Conservation (phyloP, 37 sponge, comb jelly and placozoan species). For the Corticium candelabrum region DNA sequence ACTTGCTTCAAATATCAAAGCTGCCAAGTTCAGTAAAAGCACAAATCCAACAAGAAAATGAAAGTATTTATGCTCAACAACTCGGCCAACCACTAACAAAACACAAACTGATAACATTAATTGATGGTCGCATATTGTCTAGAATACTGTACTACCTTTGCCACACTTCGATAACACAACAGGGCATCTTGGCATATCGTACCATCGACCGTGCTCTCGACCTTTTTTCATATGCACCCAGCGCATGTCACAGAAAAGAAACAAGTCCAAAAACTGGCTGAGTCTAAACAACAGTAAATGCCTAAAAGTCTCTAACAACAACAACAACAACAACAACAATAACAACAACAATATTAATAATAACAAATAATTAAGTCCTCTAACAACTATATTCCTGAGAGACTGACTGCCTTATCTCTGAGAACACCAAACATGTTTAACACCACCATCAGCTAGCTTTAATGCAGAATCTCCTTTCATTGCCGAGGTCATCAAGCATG, state of each 20-base stretch:
- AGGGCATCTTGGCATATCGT: not conserved
- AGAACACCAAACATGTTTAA: too few relatives aligned
- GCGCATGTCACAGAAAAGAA: not conserved
- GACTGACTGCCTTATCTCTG: too few relatives aligned
- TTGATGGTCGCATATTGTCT: not conserved
- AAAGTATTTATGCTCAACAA: not conserved
- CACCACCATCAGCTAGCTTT: too few relatives aligned
- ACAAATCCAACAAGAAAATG: not conserved
- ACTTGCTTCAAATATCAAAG: not conserved
- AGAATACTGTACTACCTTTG: too few relatives aligned
- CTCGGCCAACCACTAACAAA: not conserved
- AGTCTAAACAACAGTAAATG: too few relatives aligned
- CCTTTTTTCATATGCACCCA: not conserved
- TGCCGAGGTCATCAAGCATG: too few relatives aligned
- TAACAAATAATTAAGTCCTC: too few relatives aligned
- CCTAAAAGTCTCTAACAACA: too few relatives aligned
- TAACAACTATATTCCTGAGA: too few relatives aligned
- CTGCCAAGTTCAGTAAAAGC: not conserved
- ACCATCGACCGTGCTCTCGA: not conserved
- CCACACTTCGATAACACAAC: not conserved
- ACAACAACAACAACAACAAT: too few relatives aligned
- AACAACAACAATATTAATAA: too few relatives aligned
- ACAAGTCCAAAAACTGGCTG: not conserved
- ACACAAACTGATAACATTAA: not conserved
- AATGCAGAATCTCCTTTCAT: too few relatives aligned